phyloP scores from a whole-genome alignment of 1,140 invertebrate genomes.

The Aphelenchoides avenae region DNA sequence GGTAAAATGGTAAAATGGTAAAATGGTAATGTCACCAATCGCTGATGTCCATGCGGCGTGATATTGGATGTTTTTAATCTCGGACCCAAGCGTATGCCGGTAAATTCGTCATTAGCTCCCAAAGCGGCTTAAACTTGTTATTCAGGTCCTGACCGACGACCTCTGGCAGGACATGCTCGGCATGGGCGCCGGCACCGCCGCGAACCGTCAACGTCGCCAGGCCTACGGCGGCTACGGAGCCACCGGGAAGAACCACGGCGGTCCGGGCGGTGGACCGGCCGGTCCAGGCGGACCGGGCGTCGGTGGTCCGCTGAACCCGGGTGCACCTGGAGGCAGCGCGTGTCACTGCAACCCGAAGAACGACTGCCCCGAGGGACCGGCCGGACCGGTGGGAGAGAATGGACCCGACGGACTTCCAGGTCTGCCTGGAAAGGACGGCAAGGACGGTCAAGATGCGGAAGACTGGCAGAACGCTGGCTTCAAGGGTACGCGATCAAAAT shows the following conservation, averaged over 20 bases:
- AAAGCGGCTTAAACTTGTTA: constrained; percentile 19
- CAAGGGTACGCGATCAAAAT: too few relatives aligned
- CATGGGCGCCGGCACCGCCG: constrained; percentile 44
- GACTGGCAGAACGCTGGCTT: constrained; percentile 14
- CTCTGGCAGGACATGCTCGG: constrained; percentile 44
- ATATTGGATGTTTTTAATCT: too few relatives aligned
- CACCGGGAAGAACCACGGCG: constrained; percentile 16
- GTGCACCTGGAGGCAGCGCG: constrained; percentile 1
- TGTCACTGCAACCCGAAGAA: constrained; percentile 19
- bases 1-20: too few relatives aligned
- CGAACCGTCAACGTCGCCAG: constrained; percentile 45
- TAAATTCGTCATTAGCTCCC: too few relatives aligned
- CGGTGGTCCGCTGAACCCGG: neutral
- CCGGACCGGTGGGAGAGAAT: constrained; percentile 2
- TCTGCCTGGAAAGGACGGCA: neutral
- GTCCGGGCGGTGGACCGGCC: constrained; percentile 4
- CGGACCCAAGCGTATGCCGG: too few relatives aligned
- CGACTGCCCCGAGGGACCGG: constrained; percentile 7
- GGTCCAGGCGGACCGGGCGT: constrained; percentile 6
- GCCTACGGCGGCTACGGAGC: constrained; percentile 45
- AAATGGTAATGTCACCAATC: too few relatives aligned
- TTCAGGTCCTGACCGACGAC: constrained; percentile 42
- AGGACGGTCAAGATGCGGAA: constrained; percentile 3
- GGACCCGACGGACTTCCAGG: constrained; percentile 6
- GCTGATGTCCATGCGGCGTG: too few relatives aligned